Conservation (phyloP, 2,797 vertebrate genomes). For the Spinibarbus caldwelli region DNA sequence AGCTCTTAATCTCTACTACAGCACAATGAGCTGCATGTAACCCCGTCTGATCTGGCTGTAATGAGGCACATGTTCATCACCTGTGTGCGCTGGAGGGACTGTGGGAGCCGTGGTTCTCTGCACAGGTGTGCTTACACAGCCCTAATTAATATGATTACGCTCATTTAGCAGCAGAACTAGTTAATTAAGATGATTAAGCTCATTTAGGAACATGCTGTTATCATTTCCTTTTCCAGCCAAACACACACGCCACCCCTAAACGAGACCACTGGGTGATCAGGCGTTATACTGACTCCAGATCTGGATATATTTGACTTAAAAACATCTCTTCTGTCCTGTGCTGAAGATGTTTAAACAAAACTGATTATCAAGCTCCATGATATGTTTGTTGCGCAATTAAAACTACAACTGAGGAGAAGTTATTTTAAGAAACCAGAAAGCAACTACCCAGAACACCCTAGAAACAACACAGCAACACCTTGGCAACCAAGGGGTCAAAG, state of each 20-base stretch:
- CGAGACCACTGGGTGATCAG: conserved; percentile 8
- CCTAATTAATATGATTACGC: conserved; percentile 51
- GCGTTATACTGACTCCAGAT: not conserved
- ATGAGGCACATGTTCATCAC: not conserved
- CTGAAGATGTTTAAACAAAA: not conserved
- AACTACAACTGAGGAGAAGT: not conserved
- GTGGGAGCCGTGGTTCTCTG: conserved; percentile 40
- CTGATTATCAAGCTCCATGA: not conserved
- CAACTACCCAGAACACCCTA: not conserved
- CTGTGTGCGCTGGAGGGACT: conserved; percentile 11
- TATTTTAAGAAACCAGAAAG: not conserved
- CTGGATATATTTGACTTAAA: not conserved
- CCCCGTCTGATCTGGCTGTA: conserved; percentile 63
- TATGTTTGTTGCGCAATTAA: not conserved
- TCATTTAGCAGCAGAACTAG: conserved; percentile 42
- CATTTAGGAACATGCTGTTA: conserved; percentile 49
- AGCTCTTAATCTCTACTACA: not conserved
- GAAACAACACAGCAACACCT: not conserved
- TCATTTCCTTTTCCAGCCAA: conserved; percentile 40
- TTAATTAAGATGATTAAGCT: conserved; percentile 56
- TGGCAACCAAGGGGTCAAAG: not conserved
- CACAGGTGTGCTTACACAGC: conserved; percentile 70
- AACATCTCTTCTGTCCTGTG: not conserved
- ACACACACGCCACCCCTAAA: not conserved
- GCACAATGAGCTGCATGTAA: not conserved